Evolutionary conservation across 1,140 invertebrate genomes (phyloP).

Genomic region (Platyura marginata): DNA sequence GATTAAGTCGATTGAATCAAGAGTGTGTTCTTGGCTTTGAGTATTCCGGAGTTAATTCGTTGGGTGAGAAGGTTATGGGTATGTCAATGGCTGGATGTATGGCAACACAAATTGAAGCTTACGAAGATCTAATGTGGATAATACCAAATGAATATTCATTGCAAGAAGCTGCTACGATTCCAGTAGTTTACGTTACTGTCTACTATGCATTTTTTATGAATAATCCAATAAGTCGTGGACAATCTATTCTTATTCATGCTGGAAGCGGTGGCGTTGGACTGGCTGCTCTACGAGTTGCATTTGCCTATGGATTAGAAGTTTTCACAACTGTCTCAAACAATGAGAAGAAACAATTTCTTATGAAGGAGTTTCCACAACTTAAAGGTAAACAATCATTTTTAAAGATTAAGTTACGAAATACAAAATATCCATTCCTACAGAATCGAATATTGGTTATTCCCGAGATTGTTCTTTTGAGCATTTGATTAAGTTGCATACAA

Average conservation of each 20-base stretch:
- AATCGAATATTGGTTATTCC: conserved; percentile 38
- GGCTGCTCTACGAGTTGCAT: conserved; percentile 62
- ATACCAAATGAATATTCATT: conserved; percentile 69
- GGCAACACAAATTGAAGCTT: conserved; percentile 37
- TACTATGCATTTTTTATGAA: conserved; percentile 58
- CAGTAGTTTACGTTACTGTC: conserved; percentile 68
- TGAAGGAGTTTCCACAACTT: conserved; percentile 41
- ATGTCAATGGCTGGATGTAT: conserved; percentile 36
- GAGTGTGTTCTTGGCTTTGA: conserved; percentile 57
- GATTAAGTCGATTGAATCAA: conserved; percentile 32
- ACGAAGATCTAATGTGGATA: conserved; percentile 40
- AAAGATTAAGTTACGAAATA: too few relatives aligned
- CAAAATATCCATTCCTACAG: too few relatives aligned
- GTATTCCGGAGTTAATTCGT: conserved; percentile 36
- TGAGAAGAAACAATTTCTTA: conserved; percentile 63
- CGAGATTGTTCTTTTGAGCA: conserved; percentile 40
- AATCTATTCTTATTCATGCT: conserved; percentile 68
- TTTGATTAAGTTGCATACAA: conserved; percentile 33
- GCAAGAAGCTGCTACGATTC: conserved; percentile 74
- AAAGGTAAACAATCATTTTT: conserved; percentile 3
- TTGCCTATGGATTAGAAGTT: conserved; percentile 46
- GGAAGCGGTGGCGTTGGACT: conserved; percentile 74
- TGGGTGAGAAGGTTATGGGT: conserved; percentile 50
- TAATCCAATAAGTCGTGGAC: conserved; percentile 43
- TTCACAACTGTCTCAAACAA: conserved; percentile 57